Evolutionary conservation across 2,113 vertebrate species (phyloP), one percentile per base, ranked within the genome.

Genomic region (Cynocephalus volans): DNA sequence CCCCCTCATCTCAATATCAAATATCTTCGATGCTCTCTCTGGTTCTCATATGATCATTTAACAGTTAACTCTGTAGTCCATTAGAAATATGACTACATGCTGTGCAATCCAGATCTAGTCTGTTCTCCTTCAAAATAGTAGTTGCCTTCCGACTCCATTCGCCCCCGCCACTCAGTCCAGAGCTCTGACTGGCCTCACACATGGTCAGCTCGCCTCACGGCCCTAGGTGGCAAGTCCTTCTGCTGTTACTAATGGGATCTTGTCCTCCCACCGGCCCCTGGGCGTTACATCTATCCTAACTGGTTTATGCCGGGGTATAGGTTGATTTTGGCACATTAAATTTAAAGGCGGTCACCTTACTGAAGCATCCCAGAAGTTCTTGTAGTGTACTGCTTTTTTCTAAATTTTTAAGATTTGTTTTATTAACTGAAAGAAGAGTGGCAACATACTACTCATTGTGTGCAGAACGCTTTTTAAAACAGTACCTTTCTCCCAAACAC

Each of bases 121-220:
- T 58, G 9, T 48, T 73, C 33, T 75, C 50, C 88, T 85, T 36
- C 65, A 48, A 75, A 41, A 14, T n/a, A 41, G 65, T 24, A 73
- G 77, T 33, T 56, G 52, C 8, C 0, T 1, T 2, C 9, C 0
- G 14, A 23, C n/a, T 1, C 19, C 15, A 4, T 6, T 17, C 1
- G 3, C 36, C 54, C 28, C 67, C 1, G 17, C 33, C n/a, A 17
- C 67, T 11, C 3, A 3, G 75, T 12, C 36, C 26, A 3, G 36
- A 67, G 67, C 36, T 15, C 12, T 1, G 9, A 12, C 4, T 1
- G 1, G 18, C 60, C 12, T 77, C 26, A 4, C 5, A 8, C 60
- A 2, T 0, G 2, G 56, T 52, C 64, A 4, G 0, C 62, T 1
- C 24, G 86, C 81, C 45, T 8, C 11, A 0, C 18, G 6, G 62